These are phyloP conservation scores for Muricea muricata DNA, from an alignment of 92 coral and sea anemone species.

Conservation along the genomic window DNA sequence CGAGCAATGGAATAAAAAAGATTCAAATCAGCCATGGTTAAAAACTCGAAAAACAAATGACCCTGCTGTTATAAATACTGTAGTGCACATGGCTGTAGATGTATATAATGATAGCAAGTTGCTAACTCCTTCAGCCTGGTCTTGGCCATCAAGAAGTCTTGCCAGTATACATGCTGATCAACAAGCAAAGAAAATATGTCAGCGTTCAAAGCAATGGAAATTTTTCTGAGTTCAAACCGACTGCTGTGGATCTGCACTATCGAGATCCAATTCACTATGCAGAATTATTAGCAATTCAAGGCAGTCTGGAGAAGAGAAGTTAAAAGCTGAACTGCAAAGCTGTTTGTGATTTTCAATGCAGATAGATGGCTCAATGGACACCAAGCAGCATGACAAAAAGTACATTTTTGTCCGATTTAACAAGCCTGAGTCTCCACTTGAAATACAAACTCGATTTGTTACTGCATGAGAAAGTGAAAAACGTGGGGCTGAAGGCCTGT, in stretches of 20 bases:
- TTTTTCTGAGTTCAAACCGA: background rate
- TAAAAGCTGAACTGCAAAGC: background rate
- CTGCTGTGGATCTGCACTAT: background rate
- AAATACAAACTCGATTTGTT: background rate
- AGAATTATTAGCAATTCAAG: background rate
- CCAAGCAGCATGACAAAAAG: background rate
- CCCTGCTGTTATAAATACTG: background rate
- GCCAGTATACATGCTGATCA: background rate
- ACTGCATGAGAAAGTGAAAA: background rate
- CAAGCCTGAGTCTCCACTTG: background rate
- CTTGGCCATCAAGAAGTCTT: conserved; percentile 16
- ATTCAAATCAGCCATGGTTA: background rate
- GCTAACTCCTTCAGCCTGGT: background rate
- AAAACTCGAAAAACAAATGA: background rate
- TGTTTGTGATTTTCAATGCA: background rate
- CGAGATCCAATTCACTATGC: background rate
- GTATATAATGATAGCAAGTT: background rate
- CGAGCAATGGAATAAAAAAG: background rate
- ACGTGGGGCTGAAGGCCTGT: background rate
- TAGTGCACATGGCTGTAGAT: conserved; percentile 6
- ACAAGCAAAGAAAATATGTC: background rate
- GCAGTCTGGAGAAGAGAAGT: background rate
- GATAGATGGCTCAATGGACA: background rate
- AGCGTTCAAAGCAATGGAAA: background rate
- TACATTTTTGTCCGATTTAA: background rate